Conservation (phyloP, 2,888 invertebrate genomes). For the Sarcophaga subvicina region DNA sequence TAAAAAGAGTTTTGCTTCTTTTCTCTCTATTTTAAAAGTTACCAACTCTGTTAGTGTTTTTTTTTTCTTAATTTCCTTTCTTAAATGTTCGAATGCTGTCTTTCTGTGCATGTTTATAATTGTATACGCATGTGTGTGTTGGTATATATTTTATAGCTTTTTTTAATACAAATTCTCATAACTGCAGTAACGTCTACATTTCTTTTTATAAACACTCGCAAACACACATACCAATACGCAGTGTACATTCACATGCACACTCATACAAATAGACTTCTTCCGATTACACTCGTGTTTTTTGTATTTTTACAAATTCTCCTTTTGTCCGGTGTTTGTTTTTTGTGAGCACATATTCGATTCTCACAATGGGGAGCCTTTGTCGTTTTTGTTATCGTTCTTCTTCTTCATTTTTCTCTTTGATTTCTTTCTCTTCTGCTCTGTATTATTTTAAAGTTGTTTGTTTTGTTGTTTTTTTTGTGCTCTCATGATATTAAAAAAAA, state of each 20-base stretch:
- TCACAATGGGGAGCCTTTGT: slow-evolving; percentile 64
- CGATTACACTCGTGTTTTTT: slow-evolving; percentile 38
- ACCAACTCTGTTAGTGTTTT: no score
- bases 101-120: no score
- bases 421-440: slow-evolving; percentile 20
- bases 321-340: slow-evolving; percentile 46
- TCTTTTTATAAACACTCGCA: background rate
- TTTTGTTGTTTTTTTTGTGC: slow-evolving; percentile 15
- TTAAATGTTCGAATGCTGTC: no score
- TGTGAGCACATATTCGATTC: background rate
- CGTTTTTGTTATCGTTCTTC: slow-evolving; percentile 42
- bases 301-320: slow-evolving; percentile 45
- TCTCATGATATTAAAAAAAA: slow-evolving; percentile 42
- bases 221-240: background rate
- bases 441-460: slow-evolving; percentile 3
- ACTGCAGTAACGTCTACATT: slow-evolving; percentile 50
- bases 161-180: slow-evolving; percentile 8
- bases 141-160: background rate
- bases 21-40: no score
- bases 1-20: no score
- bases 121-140: no score
- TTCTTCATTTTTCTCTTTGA: slow-evolving; percentile 35
- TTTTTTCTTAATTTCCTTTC: no score
- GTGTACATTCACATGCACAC: background rate
- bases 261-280: slow-evolving; percentile 19